phyloP scores from a whole-genome alignment of 2,888 invertebrate species.

The Cylindroiulus punctatus region DNA sequence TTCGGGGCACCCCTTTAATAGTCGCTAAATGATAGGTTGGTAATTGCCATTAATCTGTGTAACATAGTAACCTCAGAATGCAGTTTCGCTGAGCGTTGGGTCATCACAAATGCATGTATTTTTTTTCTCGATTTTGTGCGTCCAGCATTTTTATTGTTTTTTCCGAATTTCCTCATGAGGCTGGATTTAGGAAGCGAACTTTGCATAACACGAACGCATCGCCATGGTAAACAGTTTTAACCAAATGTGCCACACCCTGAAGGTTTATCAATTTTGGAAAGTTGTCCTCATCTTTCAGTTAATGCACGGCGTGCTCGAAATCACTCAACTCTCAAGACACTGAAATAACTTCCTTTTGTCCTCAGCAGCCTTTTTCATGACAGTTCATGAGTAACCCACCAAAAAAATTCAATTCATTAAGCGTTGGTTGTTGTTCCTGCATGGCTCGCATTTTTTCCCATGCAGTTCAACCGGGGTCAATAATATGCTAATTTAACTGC shows the following conservation, averaged over 20 bases:
- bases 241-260: neutral
- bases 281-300: neutral
- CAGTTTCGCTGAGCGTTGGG: neutral
- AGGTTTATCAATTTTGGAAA: neutral
- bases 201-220: neutral
- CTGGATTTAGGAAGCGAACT: neutral
- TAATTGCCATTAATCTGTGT: neutral
- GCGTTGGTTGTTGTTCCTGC: neutral
- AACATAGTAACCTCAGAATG: constrained; percentile 5
- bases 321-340: neutral
- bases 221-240: neutral
- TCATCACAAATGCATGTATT: neutral
- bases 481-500: constrained; percentile 23
- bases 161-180: neutral
- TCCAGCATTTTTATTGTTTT: neutral
- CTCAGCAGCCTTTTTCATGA: neutral
- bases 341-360: constrained; percentile 10
- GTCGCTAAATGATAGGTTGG: neutral
- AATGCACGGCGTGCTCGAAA: neutral
- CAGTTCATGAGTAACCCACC: neutral
- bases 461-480: constrained; percentile 37
- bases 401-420: neutral
- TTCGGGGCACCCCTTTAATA: neutral
- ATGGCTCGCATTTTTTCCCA: neutral
- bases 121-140: neutral